Evolutionary conservation across 2,888 invertebrate species (phyloP).

Genomic region (Protonemura montana): DNA sequence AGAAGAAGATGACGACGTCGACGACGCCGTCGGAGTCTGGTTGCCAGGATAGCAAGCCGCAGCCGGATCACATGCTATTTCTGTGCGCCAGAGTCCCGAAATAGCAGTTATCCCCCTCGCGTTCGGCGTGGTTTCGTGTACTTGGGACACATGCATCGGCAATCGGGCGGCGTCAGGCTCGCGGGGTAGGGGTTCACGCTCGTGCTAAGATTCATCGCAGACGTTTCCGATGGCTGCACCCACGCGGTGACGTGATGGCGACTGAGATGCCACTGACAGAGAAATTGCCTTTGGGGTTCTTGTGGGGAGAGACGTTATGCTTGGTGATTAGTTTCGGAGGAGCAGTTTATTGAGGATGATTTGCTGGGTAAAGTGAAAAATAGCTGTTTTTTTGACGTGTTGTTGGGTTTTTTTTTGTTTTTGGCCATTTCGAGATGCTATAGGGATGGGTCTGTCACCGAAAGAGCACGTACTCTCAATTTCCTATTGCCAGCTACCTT

Average conservation of each 20-base stretch:
- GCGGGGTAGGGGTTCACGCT: not conserved
- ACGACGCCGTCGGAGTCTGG: not conserved
- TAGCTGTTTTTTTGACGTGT: too few relatives aligned
- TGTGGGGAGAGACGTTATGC: too few relatives aligned
- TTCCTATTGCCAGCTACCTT: too few relatives aligned
- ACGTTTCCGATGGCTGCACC: not conserved
- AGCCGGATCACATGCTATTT: conserved; percentile 42
- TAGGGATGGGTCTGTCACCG: too few relatives aligned
- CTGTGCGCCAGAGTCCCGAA: conserved; percentile 40
- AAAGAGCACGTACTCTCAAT: too few relatives aligned
- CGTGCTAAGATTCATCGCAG: not conserved
- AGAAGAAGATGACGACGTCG: conserved; percentile 18
- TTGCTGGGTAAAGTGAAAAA: too few relatives aligned
- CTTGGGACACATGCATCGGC: not conserved
- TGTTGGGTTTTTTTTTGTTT: too few relatives aligned
- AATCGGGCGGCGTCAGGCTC: not conserved
- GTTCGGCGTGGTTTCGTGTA: not conserved
- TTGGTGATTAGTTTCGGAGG: too few relatives aligned
- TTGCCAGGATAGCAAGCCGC: conserved; percentile 36
- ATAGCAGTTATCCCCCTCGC: conserved; percentile 39
- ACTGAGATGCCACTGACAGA: not conserved
- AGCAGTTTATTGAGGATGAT: too few relatives aligned
- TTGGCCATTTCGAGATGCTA: too few relatives aligned
- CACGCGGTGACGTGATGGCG: not conserved
- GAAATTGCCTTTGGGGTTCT: not conserved